Base-by-base conservation (phyloP, 2,113 vertebrate genomes). In the Oreochromis tanganicae region DNA sequence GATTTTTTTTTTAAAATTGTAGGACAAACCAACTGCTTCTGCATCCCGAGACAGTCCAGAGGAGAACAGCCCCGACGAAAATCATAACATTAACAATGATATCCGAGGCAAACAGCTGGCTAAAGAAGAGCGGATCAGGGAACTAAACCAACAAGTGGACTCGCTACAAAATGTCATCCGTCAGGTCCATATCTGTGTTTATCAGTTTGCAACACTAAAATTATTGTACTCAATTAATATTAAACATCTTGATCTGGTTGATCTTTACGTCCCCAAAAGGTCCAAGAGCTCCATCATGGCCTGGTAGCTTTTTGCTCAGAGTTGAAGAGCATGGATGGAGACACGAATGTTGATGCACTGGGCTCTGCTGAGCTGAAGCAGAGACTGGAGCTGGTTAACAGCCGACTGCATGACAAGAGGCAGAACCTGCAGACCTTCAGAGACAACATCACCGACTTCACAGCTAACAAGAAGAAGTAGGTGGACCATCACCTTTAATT, bases 101-200 rank as follows among this genome's bases (percentile, higher is more conserved):
- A 66, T 61, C 27, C 85, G 85, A 24, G 29, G 27, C 29, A 90
- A 71, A 83, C 88, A 90, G 34, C 14, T 80, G 36, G 89, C 85
- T 36, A 95, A 95, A 89, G 94, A 95, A 24, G 88, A 95, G 19
- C 92, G 96, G 85, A 96, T 96, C 84, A 92, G 36, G 46, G 95
- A 96, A 73, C 57, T 96, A 38, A 96, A 95, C 50, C 95, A 95
- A 66, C 96, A 96, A 82, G 94, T 96, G 87, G 95, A 95, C 38
- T 96, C 93, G 0, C 89, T 97, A 7, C 93, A 95, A 82, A 94
- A 94, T 19, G 92, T 95, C 85, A 94, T 96, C 84, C 80, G 92
- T 7, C 95, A 96, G 96, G 96, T 96, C 21, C 66, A 7, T 29
- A 17, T 43, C 17, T 68, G 2, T 55, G 6, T 34, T 79, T 13